Evolutionary conservation across 2,888 invertebrate genomes (phyloP).

Genomic region (Xanthorhoe designata): DNA sequence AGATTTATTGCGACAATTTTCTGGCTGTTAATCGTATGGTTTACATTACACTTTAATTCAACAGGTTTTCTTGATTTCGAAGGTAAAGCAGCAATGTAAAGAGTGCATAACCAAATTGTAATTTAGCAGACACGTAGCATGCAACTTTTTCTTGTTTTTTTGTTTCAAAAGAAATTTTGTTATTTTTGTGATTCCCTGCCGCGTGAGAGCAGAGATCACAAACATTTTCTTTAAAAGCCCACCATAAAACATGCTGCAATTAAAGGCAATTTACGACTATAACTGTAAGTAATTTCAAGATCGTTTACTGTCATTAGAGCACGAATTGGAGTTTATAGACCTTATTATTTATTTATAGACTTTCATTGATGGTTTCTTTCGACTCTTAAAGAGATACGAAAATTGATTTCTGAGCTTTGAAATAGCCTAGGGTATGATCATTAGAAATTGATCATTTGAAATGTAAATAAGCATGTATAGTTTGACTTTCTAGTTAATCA

Average conservation of each 20-base stretch:
- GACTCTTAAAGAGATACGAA: conserved; percentile 35
- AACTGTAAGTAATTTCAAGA: conserved; percentile 59
- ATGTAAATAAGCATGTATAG: conserved; percentile 15
- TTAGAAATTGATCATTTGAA: conserved; percentile 25
- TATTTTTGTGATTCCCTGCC: conserved; percentile 68
- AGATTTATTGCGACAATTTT: conserved; percentile 66
- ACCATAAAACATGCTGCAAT: conserved; percentile 54
- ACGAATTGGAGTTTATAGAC: conserved; percentile 57
- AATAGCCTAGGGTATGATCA: conserved; percentile 16
- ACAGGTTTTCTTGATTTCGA: conserved; percentile 12
- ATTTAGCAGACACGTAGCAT: conserved; percentile 60
- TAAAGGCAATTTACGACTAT: conserved; percentile 57
- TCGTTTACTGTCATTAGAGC: conserved; percentile 59
- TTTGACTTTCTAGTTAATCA: conserved; percentile 5
- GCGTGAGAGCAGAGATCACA: conserved; percentile 59
- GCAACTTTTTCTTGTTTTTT: no score
- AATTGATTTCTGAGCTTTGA: conserved; percentile 32
- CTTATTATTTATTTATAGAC: conserved; percentile 60
- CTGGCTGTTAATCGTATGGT: conserved; percentile 33
- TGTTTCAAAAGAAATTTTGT: conserved; percentile 68
- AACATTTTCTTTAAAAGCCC: conserved; percentile 54
- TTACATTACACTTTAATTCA: conserved; percentile 53
- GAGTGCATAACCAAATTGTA: conserved; percentile 50
- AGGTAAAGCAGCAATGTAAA: conserved; percentile 61
- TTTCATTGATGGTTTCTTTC: conserved; percentile 47